A percentile compares a stretch with the other conserved stretches of the same genome.
These are phyloP conservation scores for Orthonychiurus folsomi DNA, from an alignment of 2,888 invertebrate species.

Conservation along the genomic window DNA sequence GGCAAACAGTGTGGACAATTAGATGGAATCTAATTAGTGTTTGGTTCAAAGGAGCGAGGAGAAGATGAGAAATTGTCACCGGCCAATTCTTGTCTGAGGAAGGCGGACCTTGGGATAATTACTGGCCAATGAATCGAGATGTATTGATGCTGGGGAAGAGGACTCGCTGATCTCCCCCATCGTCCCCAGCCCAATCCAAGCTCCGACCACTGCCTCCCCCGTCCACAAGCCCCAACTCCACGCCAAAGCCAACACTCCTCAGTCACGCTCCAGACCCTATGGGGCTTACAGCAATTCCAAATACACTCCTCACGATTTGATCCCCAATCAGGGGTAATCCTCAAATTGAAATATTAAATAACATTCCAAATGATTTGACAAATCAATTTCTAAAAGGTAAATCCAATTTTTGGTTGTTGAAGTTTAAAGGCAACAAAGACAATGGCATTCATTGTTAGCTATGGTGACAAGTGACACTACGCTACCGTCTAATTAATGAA, in stretches of 20 bases:
- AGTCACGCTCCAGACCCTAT: constrained; percentile 38
- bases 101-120: constrained; percentile 3
- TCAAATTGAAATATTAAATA: constrained; percentile 2
- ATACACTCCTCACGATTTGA: background rate
- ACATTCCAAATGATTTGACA: too few relatives aligned
- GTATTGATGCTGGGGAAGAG: background rate
- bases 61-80: background rate
- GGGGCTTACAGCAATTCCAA: constrained; percentile 24
- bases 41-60: background rate
- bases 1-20: background rate
- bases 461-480: too few relatives aligned
- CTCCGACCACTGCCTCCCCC: background rate
- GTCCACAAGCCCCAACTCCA: background rate
- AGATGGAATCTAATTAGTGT: background rate
- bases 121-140: background rate
- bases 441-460: too few relatives aligned
- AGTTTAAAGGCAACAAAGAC: too few relatives aligned
- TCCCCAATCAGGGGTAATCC: background rate
- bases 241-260: constrained; percentile 12
- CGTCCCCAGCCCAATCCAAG: background rate
- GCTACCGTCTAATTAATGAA: too few relatives aligned
- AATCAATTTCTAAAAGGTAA: too few relatives aligned
- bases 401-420: too few relatives aligned
- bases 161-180: too few relatives aligned
- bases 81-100: background rate